A percentile compares a stretch with the other conserved stretches of the same genome.
phyloP scores from a whole-genome alignment of 2,888 invertebrate genomes.

The Plagodis dolabraria region DNA sequence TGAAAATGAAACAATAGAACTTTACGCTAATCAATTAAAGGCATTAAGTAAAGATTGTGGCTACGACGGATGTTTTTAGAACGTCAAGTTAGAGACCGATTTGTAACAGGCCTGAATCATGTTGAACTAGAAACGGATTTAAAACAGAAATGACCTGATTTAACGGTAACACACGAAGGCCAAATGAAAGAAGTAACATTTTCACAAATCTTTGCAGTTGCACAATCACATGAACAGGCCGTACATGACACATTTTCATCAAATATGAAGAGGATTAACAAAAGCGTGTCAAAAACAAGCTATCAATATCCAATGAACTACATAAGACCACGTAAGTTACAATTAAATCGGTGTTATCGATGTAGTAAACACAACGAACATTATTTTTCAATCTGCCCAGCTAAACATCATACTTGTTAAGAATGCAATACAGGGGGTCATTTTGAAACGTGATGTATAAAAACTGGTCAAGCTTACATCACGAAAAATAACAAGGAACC shows the following conservation, averaged over 20 bases:
- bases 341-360: neutral
- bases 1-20: too few relatives aligned
- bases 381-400: neutral
- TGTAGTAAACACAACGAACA: neutral
- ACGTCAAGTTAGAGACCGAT: neutral
- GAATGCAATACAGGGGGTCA: too few relatives aligned
- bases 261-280: constrained; percentile 1
- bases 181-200: neutral
- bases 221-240: constrained; percentile 1
- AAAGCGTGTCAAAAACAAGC: neutral
- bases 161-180: too few relatives aligned
- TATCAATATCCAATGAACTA: neutral
- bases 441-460: too few relatives aligned
- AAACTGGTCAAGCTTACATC: too few relatives aligned
- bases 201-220: neutral
- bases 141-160: constrained; percentile 1
- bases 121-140: constrained; percentile 1
- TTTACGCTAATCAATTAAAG: too few relatives aligned
- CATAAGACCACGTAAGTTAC: neutral
- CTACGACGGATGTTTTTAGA: neutral
- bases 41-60: too few relatives aligned
- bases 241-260: neutral
- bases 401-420: too few relatives aligned
- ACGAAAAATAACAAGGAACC: too few relatives aligned
- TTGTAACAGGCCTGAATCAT: neutral